These are phyloP conservation scores for Orius insidiosus DNA, from an alignment of 1,140 invertebrate species.

Conservation along the genomic window DNA sequence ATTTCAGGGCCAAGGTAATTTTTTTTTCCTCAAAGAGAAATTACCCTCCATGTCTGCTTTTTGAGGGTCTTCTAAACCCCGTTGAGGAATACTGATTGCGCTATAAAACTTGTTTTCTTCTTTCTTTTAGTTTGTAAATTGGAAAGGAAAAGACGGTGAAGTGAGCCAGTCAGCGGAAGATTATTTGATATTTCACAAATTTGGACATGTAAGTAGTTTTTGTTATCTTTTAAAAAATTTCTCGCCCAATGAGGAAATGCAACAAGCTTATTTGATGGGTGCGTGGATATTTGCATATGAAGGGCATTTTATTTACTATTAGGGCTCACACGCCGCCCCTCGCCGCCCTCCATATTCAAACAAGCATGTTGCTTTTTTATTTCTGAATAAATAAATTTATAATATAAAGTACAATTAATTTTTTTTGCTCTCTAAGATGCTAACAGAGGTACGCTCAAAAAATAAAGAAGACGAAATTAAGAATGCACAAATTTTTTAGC, in stretches of 20 bases:
- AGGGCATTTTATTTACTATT: no score
- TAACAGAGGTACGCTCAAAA: constrained; percentile 1
- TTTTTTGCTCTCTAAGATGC: constrained; percentile 3
- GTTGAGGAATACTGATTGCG: no score
- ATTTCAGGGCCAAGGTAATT: constrained; percentile 62
- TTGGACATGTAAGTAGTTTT: constrained; percentile 61
- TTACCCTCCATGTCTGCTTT: no score
- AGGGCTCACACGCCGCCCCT: no score
- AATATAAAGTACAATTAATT: not conserved
- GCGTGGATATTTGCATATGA: no score
- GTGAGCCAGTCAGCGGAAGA: constrained; percentile 64
- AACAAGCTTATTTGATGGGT: not conserved
- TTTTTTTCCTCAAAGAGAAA: no score
- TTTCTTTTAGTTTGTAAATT: constrained; percentile 36
- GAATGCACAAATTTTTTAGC: not conserved
- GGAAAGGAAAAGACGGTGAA: constrained; percentile 39
- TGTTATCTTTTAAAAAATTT: not conserved
- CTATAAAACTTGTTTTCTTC: no score
- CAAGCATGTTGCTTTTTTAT: not conserved
- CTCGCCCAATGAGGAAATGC: constrained; percentile 11
- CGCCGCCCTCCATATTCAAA: no score
- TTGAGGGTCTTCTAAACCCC: no score
- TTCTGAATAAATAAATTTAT: not conserved
- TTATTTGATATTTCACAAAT: constrained; percentile 76
- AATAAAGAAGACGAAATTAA: not conserved